A percentile compares a stretch with the other conserved stretches of the same genome.
Evolutionary conservation across 2,113 vertebrate species (phyloP).

Genomic region (Microcebus murinus): DNA sequence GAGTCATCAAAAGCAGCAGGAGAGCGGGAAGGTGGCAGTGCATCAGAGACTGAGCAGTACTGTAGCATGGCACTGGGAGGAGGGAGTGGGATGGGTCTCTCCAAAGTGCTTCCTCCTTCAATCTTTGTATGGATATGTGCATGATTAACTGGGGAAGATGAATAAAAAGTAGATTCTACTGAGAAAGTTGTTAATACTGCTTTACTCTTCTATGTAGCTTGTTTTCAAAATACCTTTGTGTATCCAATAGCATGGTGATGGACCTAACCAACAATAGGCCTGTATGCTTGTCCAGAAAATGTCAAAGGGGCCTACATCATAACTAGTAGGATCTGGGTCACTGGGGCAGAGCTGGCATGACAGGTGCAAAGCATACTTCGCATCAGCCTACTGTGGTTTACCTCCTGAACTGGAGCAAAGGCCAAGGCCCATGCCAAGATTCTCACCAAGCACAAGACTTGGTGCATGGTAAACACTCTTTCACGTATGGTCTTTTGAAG

Average conservation of each 20-base stretch:
- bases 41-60: background rate
- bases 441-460: background rate
- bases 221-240: background rate
- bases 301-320: background rate
- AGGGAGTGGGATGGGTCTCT: background rate
- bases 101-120: background rate
- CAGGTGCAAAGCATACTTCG: constrained; percentile 20
- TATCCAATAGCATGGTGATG: background rate
- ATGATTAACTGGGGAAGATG: background rate
- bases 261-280: background rate
- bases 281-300: background rate
- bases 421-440: background rate
- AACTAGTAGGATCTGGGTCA: constrained; percentile 57
- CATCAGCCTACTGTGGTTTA: constrained; percentile 6
- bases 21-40: background rate
- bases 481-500: background rate
- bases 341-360: constrained; percentile 31
- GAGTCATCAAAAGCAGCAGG: constrained; percentile 59
- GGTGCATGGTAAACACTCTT: background rate
- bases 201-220: background rate
- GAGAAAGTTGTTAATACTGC: background rate
- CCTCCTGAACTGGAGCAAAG: constrained; percentile 8
- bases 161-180: background rate
- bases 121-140: background rate
- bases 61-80: background rate